Percentiles rank a stretch among this genome's conserved stretches.
These are phyloP conservation scores for Lepidochrysops patricia DNA, from an alignment of 2,888 invertebrate species.

Conservation along the genomic window DNA sequence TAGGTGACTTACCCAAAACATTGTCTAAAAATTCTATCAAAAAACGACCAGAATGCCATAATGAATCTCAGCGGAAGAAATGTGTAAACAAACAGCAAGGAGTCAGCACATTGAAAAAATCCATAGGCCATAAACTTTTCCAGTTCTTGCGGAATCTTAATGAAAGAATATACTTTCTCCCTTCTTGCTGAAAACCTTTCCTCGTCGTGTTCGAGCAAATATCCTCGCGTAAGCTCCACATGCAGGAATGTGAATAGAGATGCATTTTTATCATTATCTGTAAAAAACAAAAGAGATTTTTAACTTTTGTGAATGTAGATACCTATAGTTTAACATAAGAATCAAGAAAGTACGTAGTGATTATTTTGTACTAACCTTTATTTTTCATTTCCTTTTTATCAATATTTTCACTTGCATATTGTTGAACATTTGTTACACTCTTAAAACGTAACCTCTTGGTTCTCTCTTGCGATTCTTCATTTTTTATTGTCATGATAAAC, in stretches of 20 bases:
- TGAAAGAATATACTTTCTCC: constrained; percentile 96
- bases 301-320: no score
- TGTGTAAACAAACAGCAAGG: constrained; percentile 97
- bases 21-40: constrained; percentile 81
- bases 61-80: constrained; percentile 95
- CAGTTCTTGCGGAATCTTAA: constrained; percentile 93
- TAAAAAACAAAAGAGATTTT: constrained; percentile 23
- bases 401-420: constrained; percentile 42
- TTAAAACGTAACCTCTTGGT: constrained; percentile 66
- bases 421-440: constrained; percentile 47
- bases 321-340: no score
- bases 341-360: neutral
- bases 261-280: constrained; percentile 55
- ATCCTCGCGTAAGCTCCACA: constrained; percentile 93
- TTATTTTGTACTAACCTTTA: constrained; percentile 39
- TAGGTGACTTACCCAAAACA: constrained; percentile 78
- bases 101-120: constrained; percentile 96
- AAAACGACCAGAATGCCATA: constrained; percentile 87
- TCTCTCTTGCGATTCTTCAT: constrained; percentile 54
- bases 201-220: constrained; percentile 95
- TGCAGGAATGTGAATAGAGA: constrained; percentile 82
- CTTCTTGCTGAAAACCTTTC: constrained; percentile 94
- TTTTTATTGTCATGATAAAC: constrained; percentile 46
- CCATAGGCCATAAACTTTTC: constrained; percentile 96
- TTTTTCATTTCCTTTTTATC: constrained; percentile 51